Percentiles rank a stretch among this genome's conserved stretches.
phyloP scores from a whole-genome alignment of 2,888 invertebrate genomes.

The Megastigmus dorsalis region DNA sequence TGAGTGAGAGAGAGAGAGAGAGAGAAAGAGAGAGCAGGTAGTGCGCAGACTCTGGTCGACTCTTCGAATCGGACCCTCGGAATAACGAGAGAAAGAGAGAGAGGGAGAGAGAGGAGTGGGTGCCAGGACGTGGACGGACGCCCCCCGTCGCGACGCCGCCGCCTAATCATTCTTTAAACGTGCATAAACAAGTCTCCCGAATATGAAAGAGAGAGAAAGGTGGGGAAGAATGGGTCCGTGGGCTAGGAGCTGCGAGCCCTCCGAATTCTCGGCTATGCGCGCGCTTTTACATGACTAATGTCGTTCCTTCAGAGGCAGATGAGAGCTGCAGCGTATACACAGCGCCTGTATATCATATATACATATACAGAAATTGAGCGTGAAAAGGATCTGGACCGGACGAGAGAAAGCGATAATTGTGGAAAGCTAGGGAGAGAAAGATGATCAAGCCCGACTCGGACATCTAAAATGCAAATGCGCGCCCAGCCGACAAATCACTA shows the following conservation, averaged over 20 bases:
- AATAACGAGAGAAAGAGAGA: too few species aligned
- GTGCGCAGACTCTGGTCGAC: background rate
- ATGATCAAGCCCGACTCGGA: constrained; percentile 60
- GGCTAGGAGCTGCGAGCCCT: too few species aligned
- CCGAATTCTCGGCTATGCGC: too few species aligned
- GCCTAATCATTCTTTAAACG: constrained; percentile 75
- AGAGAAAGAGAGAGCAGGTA: background rate
- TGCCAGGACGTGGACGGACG: constrained; percentile 56
- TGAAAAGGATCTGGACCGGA: constrained; percentile 27
- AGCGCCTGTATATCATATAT: too few species aligned
- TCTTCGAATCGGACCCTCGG: background rate
- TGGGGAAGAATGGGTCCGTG: too few species aligned
- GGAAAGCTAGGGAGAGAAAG: constrained; percentile 41
- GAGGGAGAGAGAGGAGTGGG: constrained; percentile 51
- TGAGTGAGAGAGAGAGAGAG: too few species aligned
- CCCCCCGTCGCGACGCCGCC: constrained; percentile 70
- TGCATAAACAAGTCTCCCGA: constrained; percentile 71
- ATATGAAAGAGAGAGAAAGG: constrained; percentile 26
- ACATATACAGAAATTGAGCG: constrained; percentile 21
- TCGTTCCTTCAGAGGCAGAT: background rate
- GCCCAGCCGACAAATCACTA: constrained; percentile 74
- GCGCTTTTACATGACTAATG: constrained; percentile 43
- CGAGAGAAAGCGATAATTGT: constrained; percentile 50
- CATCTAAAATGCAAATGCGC: constrained; percentile 74
- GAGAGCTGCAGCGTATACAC: constrained; percentile 1